A percentile compares a stretch with the other conserved stretches of the same genome.
Conservation (phyloP, 2,113 vertebrate species). For the Phyllostomus hastatus region DNA sequence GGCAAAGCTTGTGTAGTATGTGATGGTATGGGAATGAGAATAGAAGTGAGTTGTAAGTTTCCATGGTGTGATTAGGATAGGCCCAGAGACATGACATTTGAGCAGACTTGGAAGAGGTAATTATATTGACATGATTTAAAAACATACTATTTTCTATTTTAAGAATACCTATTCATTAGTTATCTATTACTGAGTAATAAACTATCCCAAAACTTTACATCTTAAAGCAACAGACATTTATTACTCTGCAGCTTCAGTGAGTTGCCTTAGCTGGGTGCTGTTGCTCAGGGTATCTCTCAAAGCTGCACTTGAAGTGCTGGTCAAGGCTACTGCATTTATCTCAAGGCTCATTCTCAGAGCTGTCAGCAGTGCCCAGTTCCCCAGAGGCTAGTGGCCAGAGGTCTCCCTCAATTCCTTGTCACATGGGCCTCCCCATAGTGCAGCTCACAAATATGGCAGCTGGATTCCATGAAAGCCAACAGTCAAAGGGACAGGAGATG, state of each 20-base stretch:
- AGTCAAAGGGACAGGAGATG: not conserved
- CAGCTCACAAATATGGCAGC: not conserved
- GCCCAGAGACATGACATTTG: not conserved
- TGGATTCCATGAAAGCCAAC: not conserved
- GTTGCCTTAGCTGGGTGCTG: no score
- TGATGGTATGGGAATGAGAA: not conserved
- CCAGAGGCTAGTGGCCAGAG: not conserved
- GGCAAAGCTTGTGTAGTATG: not conserved
- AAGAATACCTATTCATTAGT: not conserved
- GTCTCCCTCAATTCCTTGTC: not conserved
- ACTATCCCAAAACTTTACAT: not conserved
- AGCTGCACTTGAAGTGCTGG: not conserved
- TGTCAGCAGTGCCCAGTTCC: not conserved
- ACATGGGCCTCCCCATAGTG: not conserved
- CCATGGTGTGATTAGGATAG: not conserved
- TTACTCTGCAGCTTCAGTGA: rapidly evolving
- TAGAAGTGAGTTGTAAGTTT: not conserved
- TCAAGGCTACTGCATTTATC: not conserved
- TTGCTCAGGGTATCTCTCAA: not conserved
- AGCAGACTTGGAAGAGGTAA: not conserved
- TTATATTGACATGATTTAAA: not conserved
- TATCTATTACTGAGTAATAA: not conserved
- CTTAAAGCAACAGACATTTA: not conserved
- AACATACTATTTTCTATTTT: not conserved
- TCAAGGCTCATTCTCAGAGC: not conserved